Evolutionary conservation across 2,888 invertebrate genomes (phyloP), one percentile per base, ranked within the genome.

Genomic region (Drosophila merina): DNA sequence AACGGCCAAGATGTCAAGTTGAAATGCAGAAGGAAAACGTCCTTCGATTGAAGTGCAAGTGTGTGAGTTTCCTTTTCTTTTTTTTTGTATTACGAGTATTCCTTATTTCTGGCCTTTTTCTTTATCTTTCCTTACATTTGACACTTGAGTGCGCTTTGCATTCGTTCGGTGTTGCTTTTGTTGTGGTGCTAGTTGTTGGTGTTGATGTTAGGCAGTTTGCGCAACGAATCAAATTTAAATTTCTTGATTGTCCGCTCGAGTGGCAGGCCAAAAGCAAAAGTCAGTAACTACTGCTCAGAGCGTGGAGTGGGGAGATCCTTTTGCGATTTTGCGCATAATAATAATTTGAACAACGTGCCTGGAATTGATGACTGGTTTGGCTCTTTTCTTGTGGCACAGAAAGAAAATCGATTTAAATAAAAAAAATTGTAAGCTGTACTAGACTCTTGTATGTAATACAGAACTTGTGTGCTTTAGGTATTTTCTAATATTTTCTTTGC

Each of bases 311-410:
- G 44, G 55, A 81, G 85, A 89, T 87, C 83, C 85, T 82, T 85
- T 79, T 79, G 89, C 82, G 88, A 89, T 88, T 89, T 89, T 86
- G 64, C 89, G 90, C 89, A 90, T 90, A 90, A 89, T 90, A 89
- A 90, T 90, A 90, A 89, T 89, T 88, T 83, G 86, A 79, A 74
- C 77, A 79, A 90, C 90, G 90, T 89, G 90, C 83, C 74, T 73
- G 72, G 90, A 89, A 89, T 90, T 83, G 79, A 75, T 83, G 75
- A 76, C 84, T 74, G 84, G 74, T 76, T 36, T 40, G 57, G 58
- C 50, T 57, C 48, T 57, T 36, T 47, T 64, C 40, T 4, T 44
- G 1, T 44, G 20, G 10, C 55, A 62, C 58, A n/a, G 47, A 8
- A 10, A 26, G 10, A 58, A 54, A 64, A 55, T 51, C 20, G 14